These are phyloP conservation scores for Pseudomyrmex cubaensis DNA, from an alignment of 1,140 invertebrate genomes.

Conservation along the genomic window DNA sequence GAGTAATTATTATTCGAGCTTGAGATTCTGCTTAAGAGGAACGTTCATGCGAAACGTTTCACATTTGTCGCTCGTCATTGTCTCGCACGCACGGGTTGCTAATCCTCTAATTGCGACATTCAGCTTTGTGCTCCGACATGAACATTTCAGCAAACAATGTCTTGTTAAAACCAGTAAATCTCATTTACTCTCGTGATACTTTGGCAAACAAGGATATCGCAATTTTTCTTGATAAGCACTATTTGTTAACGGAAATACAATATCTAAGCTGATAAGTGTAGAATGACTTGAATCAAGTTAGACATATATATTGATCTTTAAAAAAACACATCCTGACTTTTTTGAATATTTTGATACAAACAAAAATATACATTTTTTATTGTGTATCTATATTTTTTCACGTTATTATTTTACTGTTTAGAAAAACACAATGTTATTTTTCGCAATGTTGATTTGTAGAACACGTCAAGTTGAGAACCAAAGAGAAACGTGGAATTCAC, in stretches of 20 bases:
- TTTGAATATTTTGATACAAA: too few species aligned
- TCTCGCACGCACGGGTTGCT: not conserved
- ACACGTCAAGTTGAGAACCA: not conserved
- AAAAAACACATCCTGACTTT: not conserved
- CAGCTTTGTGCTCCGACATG: not conserved
- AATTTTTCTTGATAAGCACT: not conserved
- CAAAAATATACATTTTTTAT: too few species aligned
- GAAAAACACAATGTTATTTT: not conserved
- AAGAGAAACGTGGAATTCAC: not conserved
- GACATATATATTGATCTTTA: not conserved
- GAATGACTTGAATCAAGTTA: not conserved
- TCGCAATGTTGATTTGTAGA: not conserved
- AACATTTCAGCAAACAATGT: constrained; percentile 20
- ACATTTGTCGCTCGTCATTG: not conserved
- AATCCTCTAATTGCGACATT: constrained; percentile 27
- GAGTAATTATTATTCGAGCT: constrained; percentile 17
- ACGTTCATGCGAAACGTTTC: not conserved
- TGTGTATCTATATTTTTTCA: not conserved
- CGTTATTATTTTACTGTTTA: not conserved
- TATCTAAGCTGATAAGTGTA: not conserved
- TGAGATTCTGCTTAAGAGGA: not conserved
- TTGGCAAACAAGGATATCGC: not conserved
- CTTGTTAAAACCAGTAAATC: constrained; percentile 12
- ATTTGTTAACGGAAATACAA: not conserved
- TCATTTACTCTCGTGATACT: not conserved